Evolutionary conservation across 2,888 invertebrate species (phyloP).

Genomic region (Celastrina argiolus): DNA sequence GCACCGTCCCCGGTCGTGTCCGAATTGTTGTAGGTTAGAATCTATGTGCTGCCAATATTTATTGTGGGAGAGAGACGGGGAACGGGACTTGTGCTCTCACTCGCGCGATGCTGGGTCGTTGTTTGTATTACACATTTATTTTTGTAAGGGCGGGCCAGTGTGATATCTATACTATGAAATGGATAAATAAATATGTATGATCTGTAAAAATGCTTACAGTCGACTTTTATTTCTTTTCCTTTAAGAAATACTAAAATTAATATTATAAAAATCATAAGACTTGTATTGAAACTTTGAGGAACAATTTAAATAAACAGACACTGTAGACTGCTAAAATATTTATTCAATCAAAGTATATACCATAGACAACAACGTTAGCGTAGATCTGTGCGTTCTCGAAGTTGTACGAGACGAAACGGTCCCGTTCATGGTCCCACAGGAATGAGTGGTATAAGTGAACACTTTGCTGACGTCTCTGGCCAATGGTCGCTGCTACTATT

Average conservation of each 20-base stretch:
- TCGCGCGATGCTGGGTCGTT: conserved; percentile 68
- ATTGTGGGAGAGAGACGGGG: conserved; percentile 43
- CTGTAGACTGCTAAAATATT: conserved; percentile 30
- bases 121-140: conserved; percentile 75
- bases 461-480: conserved; percentile 82
- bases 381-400: conserved; percentile 81
- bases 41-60: conserved; percentile 64
- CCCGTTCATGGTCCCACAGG: conserved; percentile 83
- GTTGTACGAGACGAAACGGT: conserved; percentile 77
- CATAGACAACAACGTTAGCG: conserved; percentile 81
- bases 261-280: too few species aligned
- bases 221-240: conserved; percentile 35
- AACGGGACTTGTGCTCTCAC: conserved; percentile 53
- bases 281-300: too few species aligned
- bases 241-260: too few species aligned
- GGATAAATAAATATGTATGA: conserved; percentile 78
- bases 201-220: conserved; percentile 74
- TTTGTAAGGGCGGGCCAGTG: conserved; percentile 79
- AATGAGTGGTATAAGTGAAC: conserved; percentile 80
- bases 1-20: conserved; percentile 60
- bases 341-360: conserved; percentile 81
- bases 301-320: neutral
- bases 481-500: conserved; percentile 80
- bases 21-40: conserved; percentile 69
- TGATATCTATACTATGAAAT: conserved; percentile 78